Conservation (phyloP, 2,113 vertebrate species). For the Pollachius pollachius region DNA sequence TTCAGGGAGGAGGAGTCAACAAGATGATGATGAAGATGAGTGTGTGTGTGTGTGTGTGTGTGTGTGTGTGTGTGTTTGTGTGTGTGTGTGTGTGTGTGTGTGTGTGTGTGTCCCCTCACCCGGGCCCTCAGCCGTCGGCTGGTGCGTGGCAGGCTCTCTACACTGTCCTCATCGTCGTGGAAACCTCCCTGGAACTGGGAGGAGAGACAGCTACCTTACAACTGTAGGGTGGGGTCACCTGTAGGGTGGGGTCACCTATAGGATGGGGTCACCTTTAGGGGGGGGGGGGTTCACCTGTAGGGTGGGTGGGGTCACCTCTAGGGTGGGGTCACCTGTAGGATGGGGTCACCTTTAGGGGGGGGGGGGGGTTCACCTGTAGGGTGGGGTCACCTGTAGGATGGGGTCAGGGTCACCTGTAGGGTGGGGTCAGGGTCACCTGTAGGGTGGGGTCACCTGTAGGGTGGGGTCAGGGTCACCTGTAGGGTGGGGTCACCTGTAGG, state of each 20-base stretch:
- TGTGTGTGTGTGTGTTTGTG: not conserved
- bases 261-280: not conserved
- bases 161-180: conserved; percentile 76
- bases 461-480: too few relatives aligned
- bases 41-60: not conserved
- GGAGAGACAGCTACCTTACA: conserved; percentile 36
- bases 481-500: not conserved
- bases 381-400: too few relatives aligned
- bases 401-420: too few relatives aligned
- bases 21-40: not conserved
- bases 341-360: too few relatives aligned
- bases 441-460: too few relatives aligned
- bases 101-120: conserved; percentile 8
- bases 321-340: too few relatives aligned
- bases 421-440: not conserved
- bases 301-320: too few relatives aligned
- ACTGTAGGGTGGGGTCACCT: conserved; percentile 18
- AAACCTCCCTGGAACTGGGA: conserved; percentile 23
- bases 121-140: conserved; percentile 83
- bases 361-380: too few relatives aligned
- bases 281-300: not conserved
- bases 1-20: conserved; percentile 24
- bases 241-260: too few relatives aligned
- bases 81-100: not conserved
- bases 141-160: conserved; percentile 84